A percentile compares a stretch with the other conserved stretches of the same genome.
Evolutionary conservation across 2,797 vertebrate species (phyloP).

Genomic region (Halcyon badia): DNA sequence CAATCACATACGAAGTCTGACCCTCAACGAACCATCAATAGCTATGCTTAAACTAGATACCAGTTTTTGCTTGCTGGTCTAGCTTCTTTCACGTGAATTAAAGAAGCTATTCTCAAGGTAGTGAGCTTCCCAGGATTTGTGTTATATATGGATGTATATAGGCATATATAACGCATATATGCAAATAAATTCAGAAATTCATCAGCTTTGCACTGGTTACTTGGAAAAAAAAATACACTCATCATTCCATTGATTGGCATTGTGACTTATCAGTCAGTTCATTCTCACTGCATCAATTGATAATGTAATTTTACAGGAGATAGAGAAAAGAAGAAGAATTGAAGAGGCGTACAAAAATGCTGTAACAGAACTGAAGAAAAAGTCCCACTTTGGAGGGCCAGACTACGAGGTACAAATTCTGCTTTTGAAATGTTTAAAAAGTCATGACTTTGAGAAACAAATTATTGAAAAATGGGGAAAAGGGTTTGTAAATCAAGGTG

Average conservation of each 20-base stretch:
- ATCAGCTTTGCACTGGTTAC: not conserved
- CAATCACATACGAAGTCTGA: not conserved
- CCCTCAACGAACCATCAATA: not conserved
- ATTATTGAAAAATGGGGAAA: not conserved
- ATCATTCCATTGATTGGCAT: not conserved
- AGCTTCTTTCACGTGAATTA: not conserved
- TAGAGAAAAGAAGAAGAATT: constrained; percentile 88
- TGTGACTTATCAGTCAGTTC: not conserved
- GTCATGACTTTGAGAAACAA: not conserved
- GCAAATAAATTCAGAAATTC: not conserved
- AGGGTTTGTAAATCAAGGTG: not conserved
- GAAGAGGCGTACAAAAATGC: constrained; percentile 91
- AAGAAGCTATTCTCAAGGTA: not conserved
- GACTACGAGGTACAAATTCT: constrained; percentile 90
- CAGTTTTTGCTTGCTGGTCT: not conserved
- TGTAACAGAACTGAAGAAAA: constrained; percentile 93
- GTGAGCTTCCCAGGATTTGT: not conserved
- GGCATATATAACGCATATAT: not conserved
- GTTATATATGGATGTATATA: not conserved
- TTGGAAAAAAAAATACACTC: not conserved
- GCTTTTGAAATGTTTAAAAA: not conserved
- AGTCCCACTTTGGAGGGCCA: constrained; percentile 94
- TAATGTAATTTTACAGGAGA: constrained; percentile 82
- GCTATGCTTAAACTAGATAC: not conserved
- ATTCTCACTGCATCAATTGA: not conserved